Base-by-base conservation (phyloP, 2,113 vertebrate species). In the Fregata magnificens region DNA sequence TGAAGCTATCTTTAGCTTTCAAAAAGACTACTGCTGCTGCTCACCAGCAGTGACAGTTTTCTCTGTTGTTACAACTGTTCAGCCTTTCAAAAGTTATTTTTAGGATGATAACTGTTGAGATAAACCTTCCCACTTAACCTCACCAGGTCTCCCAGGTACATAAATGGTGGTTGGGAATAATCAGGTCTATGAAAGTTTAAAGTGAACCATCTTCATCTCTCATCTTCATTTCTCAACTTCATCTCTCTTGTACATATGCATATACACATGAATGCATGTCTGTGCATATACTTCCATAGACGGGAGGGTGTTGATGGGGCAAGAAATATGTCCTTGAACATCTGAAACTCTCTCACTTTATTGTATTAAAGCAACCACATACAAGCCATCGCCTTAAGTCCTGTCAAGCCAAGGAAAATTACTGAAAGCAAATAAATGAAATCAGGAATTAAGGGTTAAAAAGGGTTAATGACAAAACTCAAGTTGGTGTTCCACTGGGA, bases 21-120 rank as follows among this genome's bases (percentile, higher is more conserved):
- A 52, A 18, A 92, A 92, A 80, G 59, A 72, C 55, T 61, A n/a
- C 12, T 28, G 2, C 14, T 77, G 11, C 21, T 88, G 61, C 63
- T 94, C 74, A 80, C 15, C 0, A 1, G 21, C 44, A 82, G 32
- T n/a, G 52, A 44, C 1, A 5, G 10, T 69, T 83, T 89, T 56
- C 29, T 78, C 26, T 63, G 28, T 66, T 82, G 16, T 85, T 90
- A 50, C 18, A 66, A 74, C 24, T 49, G 10, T 70, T 87, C 73
- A 76, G 36, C 19, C 32, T 81, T 87, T 73, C 74, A 72, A 91
- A 87, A 17, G 31, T 84, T 83, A 80, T 92, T 97, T 95, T 95
- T 79, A 84, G 73, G 63, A 63, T 63, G 20, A 42, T 88, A 83
- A 82, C 56, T 78, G 96, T 94, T 93, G 65, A 87, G 79, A 61